These are phyloP conservation scores for Vanacampus margaritifer DNA, from an alignment of 2,113 vertebrate genomes.

Conservation along the genomic window DNA sequence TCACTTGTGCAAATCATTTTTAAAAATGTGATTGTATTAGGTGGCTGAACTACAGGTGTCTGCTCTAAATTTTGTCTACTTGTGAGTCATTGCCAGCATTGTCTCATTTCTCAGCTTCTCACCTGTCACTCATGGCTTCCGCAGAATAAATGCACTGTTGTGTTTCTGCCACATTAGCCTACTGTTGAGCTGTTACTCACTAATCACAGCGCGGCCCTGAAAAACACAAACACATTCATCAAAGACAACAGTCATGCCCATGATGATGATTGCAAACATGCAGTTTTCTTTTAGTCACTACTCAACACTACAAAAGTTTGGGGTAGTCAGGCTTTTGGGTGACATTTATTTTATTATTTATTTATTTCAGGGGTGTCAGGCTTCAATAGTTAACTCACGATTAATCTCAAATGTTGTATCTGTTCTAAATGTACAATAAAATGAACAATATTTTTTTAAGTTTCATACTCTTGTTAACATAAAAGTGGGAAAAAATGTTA, in stretches of 20 bases:
- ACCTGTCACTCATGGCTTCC: conserved; percentile 42
- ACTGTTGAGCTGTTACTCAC: conserved; percentile 46
- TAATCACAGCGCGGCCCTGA: conserved; percentile 16
- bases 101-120: conserved; percentile 20
- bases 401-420: too few relatives aligned
- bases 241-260: conserved; percentile 11
- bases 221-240: conserved; percentile 22
- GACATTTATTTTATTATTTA: too few relatives aligned
- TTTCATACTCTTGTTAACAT: too few relatives aligned
- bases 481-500: too few relatives aligned
- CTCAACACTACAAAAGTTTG: neutral
- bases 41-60: conserved; percentile 9
- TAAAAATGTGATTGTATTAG: neutral
- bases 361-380: too few relatives aligned
- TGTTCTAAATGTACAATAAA: too few relatives aligned
- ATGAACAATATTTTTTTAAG: too few relatives aligned
- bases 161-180: conserved; percentile 52
- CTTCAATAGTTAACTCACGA: too few relatives aligned
- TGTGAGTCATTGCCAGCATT: conserved; percentile 6
- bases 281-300: neutral
- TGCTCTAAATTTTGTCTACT: conserved; percentile 5
- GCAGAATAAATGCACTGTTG: conserved; percentile 30
- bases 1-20: neutral
- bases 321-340: too few relatives aligned
- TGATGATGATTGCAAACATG: neutral